Percentiles rank a stretch among this genome's conserved stretches.
Conservation (phyloP, 2,797 vertebrate genomes). For the Hoplostethus atlanticus region DNA sequence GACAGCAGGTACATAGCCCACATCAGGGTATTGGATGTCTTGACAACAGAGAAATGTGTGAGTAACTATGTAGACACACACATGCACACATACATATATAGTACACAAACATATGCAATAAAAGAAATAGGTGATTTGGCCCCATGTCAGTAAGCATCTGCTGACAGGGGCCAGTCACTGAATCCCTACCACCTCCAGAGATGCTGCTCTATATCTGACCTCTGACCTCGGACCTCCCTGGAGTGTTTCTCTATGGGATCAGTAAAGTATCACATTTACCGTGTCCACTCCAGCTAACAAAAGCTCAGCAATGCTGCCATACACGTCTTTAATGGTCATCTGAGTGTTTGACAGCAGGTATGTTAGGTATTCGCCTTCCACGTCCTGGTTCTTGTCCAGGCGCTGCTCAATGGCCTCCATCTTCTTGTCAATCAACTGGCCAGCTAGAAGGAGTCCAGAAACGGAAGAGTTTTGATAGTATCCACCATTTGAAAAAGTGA, state of each 20-base stretch:
- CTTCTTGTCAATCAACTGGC: slow-evolving; percentile 90
- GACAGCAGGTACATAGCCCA: slow-evolving; percentile 85
- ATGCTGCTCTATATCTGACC: too few species aligned
- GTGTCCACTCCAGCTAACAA: slow-evolving; percentile 95
- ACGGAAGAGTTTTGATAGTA: neutral
- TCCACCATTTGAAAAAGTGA: neutral
- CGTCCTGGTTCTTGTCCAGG: slow-evolving; percentile 80
- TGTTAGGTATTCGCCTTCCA: slow-evolving; percentile 91
- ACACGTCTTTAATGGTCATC: slow-evolving; percentile 87
- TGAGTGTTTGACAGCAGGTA: slow-evolving; percentile 89
- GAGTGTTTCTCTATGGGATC: neutral
- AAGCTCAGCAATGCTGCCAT: slow-evolving; percentile 91
- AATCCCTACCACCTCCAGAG: too few species aligned
- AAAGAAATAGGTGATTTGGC: too few species aligned
- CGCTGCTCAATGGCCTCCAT: slow-evolving; percentile 85
- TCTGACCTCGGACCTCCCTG: too few species aligned
- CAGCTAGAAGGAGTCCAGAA: slow-evolving; percentile 78
- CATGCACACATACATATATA: neutral
- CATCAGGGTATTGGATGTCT: slow-evolving; percentile 87
- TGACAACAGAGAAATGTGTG: neutral
- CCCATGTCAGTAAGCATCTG: too few species aligned
- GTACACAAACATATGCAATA: neutral
- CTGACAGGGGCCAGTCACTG: too few species aligned
- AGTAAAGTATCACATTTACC: slow-evolving; percentile 74
- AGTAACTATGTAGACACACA: neutral